Conservation (phyloP, 35 echinoderm and acorn worm genomes). For the Eucidaris tribuloides region DNA sequence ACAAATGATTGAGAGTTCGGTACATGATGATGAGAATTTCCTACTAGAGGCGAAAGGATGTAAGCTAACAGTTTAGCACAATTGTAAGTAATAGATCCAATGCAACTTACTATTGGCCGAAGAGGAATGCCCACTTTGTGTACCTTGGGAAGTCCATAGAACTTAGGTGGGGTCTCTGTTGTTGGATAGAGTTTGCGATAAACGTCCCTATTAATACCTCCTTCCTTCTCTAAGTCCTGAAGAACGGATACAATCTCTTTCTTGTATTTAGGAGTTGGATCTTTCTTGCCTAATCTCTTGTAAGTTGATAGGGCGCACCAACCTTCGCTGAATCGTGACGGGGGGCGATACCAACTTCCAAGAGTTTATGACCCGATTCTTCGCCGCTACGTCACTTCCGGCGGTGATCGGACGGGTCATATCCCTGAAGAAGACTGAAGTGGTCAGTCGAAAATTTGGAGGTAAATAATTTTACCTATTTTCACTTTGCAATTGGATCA, state of each 20-base stretch:
- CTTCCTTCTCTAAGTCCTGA: not conserved
- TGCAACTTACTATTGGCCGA: constrained; percentile 2
- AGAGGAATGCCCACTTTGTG: not conserved
- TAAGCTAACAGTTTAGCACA: constrained; percentile 13
- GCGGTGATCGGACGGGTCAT: too few species aligned
- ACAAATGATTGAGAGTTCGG: not conserved
- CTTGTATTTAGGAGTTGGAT: constrained; percentile 5
- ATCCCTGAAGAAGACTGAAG: too few species aligned
- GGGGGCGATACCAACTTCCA: too few species aligned
- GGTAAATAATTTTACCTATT: too few species aligned
- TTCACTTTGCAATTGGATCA: too few species aligned
- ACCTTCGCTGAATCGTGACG: too few species aligned
- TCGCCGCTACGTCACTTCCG: too few species aligned
- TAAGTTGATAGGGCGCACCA: too few species aligned
- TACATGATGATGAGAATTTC: not conserved
- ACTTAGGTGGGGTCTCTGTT: not conserved
- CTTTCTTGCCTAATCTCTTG: too few species aligned
- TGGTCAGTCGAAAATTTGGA: too few species aligned
- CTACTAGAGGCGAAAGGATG: not conserved
- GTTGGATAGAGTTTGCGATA: constrained; percentile 6
- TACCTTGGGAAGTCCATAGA: constrained; percentile 11
- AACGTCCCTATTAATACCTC: not conserved
- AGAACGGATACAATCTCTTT: not conserved
- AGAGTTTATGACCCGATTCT: too few species aligned
- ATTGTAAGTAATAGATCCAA: constrained; percentile 21